Conservation (phyloP, 2,113 vertebrate species). For the Cryptoleucopteryx plumbea region DNA sequence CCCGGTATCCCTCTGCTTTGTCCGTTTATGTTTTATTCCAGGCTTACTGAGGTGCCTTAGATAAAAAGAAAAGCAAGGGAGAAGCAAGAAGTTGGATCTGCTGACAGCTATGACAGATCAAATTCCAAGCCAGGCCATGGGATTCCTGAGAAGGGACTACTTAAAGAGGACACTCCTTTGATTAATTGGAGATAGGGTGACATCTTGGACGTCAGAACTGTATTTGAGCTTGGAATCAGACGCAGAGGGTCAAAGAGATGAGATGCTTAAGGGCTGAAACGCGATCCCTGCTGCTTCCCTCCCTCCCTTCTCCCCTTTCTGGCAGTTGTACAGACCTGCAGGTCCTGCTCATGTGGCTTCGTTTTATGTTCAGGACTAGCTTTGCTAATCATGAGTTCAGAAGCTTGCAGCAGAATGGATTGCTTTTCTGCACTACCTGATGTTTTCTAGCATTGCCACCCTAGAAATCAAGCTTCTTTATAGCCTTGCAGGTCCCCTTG, state of each 20-base stretch:
- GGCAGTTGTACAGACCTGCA: background rate
- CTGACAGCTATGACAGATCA: constrained; percentile 52
- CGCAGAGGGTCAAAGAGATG: background rate
- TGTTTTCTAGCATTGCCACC: background rate
- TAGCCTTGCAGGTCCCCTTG: background rate
- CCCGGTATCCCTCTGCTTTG: background rate
- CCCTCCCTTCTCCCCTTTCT: background rate
- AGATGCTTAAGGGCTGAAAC: constrained; percentile 31
- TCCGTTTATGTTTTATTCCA: background rate
- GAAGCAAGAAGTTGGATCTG: constrained; percentile 24
- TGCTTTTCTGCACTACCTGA: background rate
- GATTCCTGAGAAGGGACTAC: constrained; percentile 36
- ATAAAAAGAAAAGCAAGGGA: constrained; percentile 44
- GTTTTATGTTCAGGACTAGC: background rate
- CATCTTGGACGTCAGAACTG: constrained; percentile 53
- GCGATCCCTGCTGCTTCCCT: background rate
- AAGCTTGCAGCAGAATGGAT: background rate
- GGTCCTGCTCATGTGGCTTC: background rate
- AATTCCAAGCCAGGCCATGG: constrained; percentile 44
- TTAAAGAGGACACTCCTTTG: constrained; percentile 41
- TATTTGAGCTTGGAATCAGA: constrained; percentile 13
- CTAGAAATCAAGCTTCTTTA: background rate
- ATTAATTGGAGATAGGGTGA: constrained; percentile 49
- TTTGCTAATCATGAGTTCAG: background rate
- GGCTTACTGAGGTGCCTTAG: background rate